These are phyloP conservation scores for Scortum barcoo DNA, from an alignment of 2,113 vertebrate species.

Conservation along the genomic window DNA sequence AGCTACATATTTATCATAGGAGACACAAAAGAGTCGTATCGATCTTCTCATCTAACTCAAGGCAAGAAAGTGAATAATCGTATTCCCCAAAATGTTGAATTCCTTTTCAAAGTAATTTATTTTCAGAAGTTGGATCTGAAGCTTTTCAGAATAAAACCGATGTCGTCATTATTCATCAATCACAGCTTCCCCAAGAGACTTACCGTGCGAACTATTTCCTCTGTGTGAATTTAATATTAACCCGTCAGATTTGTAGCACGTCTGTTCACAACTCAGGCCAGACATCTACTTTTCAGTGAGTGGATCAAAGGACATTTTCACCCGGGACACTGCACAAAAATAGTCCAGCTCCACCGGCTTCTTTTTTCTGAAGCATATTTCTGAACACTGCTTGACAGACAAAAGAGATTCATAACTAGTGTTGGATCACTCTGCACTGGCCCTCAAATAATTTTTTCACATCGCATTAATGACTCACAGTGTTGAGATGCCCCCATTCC, in stretches of 20 bases:
- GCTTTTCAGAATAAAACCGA: background rate
- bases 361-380: slow-evolving; percentile 45
- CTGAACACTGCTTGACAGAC: slow-evolving; percentile 27
- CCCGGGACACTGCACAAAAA: slow-evolving; percentile 35
- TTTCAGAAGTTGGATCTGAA: background rate
- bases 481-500: slow-evolving; percentile 40
- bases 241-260: background rate
- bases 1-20: background rate
- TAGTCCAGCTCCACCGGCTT: slow-evolving; percentile 22
- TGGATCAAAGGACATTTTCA: slow-evolving; percentile 46
- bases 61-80: background rate
- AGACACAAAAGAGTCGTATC: background rate
- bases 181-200: background rate
- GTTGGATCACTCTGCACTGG: slow-evolving; percentile 18
- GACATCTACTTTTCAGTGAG: slow-evolving; percentile 19
- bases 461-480: slow-evolving; percentile 39
- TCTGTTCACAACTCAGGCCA: slow-evolving; percentile 1
- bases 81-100: background rate
- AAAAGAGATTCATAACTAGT: slow-evolving; percentile 28
- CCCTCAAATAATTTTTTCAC: slow-evolving; percentile 28
- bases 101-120: background rate
- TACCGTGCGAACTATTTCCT: slow-evolving; percentile 11
- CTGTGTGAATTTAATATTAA: slow-evolving; percentile 10
- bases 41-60: background rate
- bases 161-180: slow-evolving; percentile 13